Conservation (phyloP, 2,797 vertebrate genomes). For the Meriones psammophilus region DNA sequence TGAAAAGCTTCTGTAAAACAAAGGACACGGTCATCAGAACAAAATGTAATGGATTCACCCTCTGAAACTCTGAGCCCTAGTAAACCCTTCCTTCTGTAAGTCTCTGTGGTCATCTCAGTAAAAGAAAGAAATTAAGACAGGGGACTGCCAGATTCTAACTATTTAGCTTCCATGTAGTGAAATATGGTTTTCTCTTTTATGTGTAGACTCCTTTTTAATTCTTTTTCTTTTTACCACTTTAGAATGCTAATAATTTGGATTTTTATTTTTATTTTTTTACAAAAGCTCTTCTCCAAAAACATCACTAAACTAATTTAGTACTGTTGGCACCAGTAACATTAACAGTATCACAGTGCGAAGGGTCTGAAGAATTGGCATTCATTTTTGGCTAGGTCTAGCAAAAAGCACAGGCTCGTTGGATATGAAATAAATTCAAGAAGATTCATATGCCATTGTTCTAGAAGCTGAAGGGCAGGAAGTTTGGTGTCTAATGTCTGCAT, state of each 20-base stretch:
- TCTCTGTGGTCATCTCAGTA: neutral
- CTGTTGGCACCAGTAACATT: conserved; percentile 6
- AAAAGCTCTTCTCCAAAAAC: conserved; percentile 18
- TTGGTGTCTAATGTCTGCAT: neutral
- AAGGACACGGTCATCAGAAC: too few relatives aligned
- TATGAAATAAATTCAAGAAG: conserved; percentile 38
- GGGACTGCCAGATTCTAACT: too few relatives aligned
- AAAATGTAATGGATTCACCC: neutral
- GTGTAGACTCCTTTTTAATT: neutral
- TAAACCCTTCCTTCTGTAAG: neutral
- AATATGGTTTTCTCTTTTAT: neutral
- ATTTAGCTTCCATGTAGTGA: neutral
- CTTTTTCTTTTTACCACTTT: conserved; percentile 2
- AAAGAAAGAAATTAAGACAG: neutral
- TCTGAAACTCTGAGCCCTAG: too few relatives aligned
- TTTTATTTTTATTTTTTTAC: neutral
- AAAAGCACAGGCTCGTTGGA: conserved; percentile 35
- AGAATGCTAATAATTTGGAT: conserved; percentile 46
- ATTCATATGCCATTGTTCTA: neutral
- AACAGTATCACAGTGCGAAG: neutral
- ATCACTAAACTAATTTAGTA: conserved; percentile 53
- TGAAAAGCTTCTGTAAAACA: too few relatives aligned
- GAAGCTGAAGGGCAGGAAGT: neutral
- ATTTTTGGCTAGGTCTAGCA: conserved; percentile 39
- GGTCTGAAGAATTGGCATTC: conserved; percentile 38